Conservation (phyloP, 2,888 invertebrate genomes). For the Aradus depressus region DNA sequence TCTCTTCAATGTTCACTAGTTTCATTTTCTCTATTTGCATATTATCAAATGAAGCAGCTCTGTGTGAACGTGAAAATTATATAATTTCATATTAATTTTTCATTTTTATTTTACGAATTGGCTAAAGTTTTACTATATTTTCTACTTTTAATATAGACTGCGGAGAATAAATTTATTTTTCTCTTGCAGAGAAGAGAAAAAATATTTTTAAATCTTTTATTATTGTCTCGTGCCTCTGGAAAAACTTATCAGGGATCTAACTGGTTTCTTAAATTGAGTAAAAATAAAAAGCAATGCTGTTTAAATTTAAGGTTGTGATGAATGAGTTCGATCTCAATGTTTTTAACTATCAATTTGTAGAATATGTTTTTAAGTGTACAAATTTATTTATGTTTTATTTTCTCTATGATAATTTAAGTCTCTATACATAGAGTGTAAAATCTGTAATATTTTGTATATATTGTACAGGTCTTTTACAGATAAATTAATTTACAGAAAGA, state of each 20-base stretch:
- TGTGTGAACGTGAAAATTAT: too few species aligned
- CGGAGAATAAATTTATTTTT: neutral
- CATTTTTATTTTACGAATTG: too few species aligned
- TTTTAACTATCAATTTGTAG: constrained; percentile 15
- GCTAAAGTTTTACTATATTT: too few species aligned
- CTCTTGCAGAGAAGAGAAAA: neutral
- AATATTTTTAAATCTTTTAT: too few species aligned
- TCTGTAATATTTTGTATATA: constrained; percentile 29
- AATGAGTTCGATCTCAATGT: constrained; percentile 24
- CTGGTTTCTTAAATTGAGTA: too few species aligned
- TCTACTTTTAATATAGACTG: too few species aligned
- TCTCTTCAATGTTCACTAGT: too few species aligned
- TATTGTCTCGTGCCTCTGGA: too few species aligned
- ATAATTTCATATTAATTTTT: too few species aligned
- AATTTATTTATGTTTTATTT: constrained; percentile 24
- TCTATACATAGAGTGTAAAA: constrained; percentile 15
- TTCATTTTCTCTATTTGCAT: too few species aligned
- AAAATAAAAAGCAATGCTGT: constrained; percentile 13
- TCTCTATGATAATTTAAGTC: constrained; percentile 19
- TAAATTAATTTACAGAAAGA: constrained; percentile 25
- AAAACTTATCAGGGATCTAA: too few species aligned
- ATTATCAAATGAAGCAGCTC: too few species aligned
- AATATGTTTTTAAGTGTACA: constrained; percentile 19
- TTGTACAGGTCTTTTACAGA: constrained; percentile 29
- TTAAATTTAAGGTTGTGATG: constrained; percentile 23